Base-by-base conservation (phyloP, 2,113 vertebrate genomes). In the Athene noctua region DNA sequence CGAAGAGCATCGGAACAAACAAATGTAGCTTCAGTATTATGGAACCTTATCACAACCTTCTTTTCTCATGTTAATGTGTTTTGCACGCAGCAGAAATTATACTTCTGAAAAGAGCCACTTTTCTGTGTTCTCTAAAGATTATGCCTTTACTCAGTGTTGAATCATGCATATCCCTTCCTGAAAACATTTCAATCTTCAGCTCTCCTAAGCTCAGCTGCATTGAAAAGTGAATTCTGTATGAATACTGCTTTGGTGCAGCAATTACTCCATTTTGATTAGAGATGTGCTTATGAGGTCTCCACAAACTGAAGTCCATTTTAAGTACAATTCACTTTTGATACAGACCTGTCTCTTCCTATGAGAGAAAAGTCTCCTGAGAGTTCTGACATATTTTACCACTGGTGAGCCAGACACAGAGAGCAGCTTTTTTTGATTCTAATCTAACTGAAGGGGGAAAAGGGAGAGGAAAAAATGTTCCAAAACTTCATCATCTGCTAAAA, bases 121-220 rank as follows among this genome's bases (percentile, higher is more conserved):
- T 82, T 89, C 88, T 54, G 30, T 42, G 91, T 94, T 94, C 86
- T 95, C 70, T 68, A 62, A 94, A 96, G 83, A 81, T 92, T 84
- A 92, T 91, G 89, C 66, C 70, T 85, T 90, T 92, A 68, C 42
- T 82, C 86, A 20, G 30, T 82, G 77, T 94, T 97, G 88, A 96
- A 96, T 84, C 89, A 91, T 96, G 83, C 77, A 89, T 92, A 68
- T 83, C 80, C 82, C 63, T 92, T 92, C 80, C 91, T 94, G 77
- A 92, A 92, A 96, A 91, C 8, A 72, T 91, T 94, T 93, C 72
- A 81, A 92, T 96, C 87, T 97, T 89, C 57, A 46, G 44, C 44
- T 65, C 65, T 94, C 88, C 93, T 88, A 72, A 75, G 73, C 72
- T 94, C 80, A 89, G 70, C 73, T 89, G 44, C 70, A 75, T 46